Evolutionary conservation across 2,888 invertebrate species (phyloP).

Genomic region (Escarpia spicata): DNA sequence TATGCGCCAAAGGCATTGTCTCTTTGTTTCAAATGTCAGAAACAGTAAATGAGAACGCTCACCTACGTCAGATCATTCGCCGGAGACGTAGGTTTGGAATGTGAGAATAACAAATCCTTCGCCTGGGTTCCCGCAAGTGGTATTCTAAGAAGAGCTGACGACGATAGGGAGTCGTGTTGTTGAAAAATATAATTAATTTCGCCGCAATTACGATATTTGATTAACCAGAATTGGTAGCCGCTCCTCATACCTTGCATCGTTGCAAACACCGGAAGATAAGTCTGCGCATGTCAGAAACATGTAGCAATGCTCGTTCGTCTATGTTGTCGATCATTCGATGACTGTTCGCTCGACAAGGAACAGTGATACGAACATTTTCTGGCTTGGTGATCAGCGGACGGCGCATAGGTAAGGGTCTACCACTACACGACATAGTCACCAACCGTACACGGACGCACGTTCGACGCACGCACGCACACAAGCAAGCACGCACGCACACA

Average conservation of each 20-base stretch:
- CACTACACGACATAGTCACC: not conserved
- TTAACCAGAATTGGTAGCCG: not conserved
- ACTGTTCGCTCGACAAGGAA: not conserved
- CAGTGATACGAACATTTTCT: not conserved
- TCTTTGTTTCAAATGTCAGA: not conserved
- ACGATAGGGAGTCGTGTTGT: not conserved
- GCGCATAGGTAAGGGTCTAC: not conserved
- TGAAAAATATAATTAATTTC: not conserved
- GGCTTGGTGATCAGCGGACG: not conserved
- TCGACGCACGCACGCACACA: no score
- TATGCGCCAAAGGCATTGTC: not conserved
- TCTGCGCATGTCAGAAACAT: constrained; percentile 4
- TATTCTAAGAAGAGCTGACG: not conserved
- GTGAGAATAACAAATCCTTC: not conserved
- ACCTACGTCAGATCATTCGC: not conserved
- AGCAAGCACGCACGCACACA: no score
- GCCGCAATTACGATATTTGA: not conserved
- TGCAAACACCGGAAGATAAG: not conserved
- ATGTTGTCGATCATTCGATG: not conserved
- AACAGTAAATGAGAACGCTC: not conserved
- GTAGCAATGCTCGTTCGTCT: not conserved
- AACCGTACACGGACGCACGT: not conserved
- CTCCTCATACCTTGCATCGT: not conserved
- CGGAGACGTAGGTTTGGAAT: not conserved
- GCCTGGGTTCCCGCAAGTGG: not conserved